These are phyloP conservation scores for Styela plicata DNA, from an alignment of 23 tunicate genomes.

Conservation along the genomic window DNA sequence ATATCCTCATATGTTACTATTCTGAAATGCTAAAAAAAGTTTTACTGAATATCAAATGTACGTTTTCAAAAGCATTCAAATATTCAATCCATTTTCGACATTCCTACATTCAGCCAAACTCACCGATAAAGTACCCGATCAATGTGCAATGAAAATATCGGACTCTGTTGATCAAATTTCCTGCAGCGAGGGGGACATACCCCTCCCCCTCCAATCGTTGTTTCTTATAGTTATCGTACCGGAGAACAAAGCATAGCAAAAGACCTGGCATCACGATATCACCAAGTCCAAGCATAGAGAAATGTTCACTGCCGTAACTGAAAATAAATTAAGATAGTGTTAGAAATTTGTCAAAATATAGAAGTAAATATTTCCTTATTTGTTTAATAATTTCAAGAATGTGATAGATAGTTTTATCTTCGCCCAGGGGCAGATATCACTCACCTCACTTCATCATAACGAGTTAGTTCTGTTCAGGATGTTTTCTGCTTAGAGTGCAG, in stretches of 20 bases:
- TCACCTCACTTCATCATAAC: too few relatives aligned
- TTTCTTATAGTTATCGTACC: slow-evolving; percentile 95
- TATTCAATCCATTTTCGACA: not conserved
- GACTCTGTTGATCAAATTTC: slow-evolving; percentile 75
- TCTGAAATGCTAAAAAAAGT: not conserved
- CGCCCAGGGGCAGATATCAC: too few relatives aligned
- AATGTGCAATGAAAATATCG: slow-evolving; percentile 94
- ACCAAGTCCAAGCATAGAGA: slow-evolving; percentile 90
- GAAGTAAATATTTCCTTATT: too few relatives aligned
- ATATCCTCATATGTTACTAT: too few relatives aligned
- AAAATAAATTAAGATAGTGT: too few relatives aligned
- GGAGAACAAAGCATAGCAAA: slow-evolving; percentile 79
- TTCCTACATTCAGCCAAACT: slow-evolving; percentile 17
- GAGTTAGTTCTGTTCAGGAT: too few relatives aligned
- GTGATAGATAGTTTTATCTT: too few relatives aligned
- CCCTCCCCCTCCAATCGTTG: slow-evolving; percentile 75
- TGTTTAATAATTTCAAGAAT: too few relatives aligned
- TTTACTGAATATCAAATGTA: not conserved
- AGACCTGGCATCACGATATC: slow-evolving; percentile 98
- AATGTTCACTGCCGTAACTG: slow-evolving; percentile 55
- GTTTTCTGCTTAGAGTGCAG: too few relatives aligned
- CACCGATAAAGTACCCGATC: slow-evolving; percentile 91
- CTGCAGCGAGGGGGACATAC: slow-evolving; percentile 68
- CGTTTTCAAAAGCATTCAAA: not conserved
- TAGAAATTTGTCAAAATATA: too few relatives aligned